Evolutionary conservation across 2,888 invertebrate genomes (phyloP), one percentile per base, ranked within the genome.

Genomic region (Troglohyphantes excavatus): DNA sequence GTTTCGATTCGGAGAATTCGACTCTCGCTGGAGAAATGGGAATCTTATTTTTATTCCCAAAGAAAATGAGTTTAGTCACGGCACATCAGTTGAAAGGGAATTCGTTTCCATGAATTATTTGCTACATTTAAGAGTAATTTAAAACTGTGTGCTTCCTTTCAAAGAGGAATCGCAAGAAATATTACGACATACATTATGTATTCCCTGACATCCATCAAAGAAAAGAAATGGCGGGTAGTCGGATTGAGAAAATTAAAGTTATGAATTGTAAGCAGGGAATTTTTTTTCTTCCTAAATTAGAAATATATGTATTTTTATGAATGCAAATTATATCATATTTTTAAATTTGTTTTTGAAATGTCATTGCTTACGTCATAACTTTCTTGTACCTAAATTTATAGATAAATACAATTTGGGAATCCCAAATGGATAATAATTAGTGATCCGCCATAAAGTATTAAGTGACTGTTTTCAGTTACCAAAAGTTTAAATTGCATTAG

Each of bases 101-200:
- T 53, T 53, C 53, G 53, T 53, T 53, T 53, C 53, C 53, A 53
- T 53, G 53, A 53, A 53, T 53, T 53, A 53, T 53, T 53, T 53
- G 53, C 53, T 53, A 53, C 53, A 53, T 53, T 53, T 53, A 53
- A n/a, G 53, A 53, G 53, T 53, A 53, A 53, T 53, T 53, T 53
- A 53, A 53, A 53, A 53, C 53, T 53, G 17, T 53, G 53, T 53
- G 53, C 7, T 53, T 53, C n/a, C 53, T 53, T 53, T 53, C 53
- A 53, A 53, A n/a, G 39, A 53, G n/a, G n/a, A 53, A 53, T 53
- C 53, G n/a, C 13, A 53, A 53, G 53, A 53, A 53, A 53, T 53
- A 53, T 53, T 53, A 5, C 53, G 53, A 53, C 53, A n/a, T 53
- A 53, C 53, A 53, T 53, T 53, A n/a, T 53, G 53, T 13, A 53